Evolutionary conservation across 1,140 invertebrate genomes (phyloP), one percentile per base, ranked within the genome.

Genomic region (Stegodyphus mimosarum): DNA sequence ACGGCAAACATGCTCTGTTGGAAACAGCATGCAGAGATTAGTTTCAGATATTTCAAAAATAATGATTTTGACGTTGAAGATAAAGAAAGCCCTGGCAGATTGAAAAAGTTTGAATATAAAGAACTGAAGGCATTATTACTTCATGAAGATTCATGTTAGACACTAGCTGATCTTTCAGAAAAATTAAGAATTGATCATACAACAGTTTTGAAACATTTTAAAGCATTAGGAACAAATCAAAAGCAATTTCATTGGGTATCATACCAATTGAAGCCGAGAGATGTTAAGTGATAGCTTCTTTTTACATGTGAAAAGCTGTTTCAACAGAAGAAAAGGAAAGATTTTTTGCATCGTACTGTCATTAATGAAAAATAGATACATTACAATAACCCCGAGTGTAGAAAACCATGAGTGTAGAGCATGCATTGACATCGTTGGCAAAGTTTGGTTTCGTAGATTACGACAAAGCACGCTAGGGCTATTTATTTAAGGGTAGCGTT

Each of bases 241-340:
- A 60, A 60, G 5, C 1, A 60, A 60, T 11, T 9, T 60, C 55
- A 60, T 60, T 2, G 55, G 69, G 48, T 18, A 33, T 5, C 48
- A 33, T 70, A 70, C 69, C 69, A 70, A 11, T 70, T 70, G 6
- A 70, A 70, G n/a, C 69, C 18, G 69, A 70, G 69, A 70, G 69
- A 52, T 49, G 33, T 70, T 49, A 33, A 70, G 33, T 1, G 33
- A 49, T 33, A 7, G 69, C 18, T 2, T 70, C 33, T 70, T 18
- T 70, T 49, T 15, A 33, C 18, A 7, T 70, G 69, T 70, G 69
- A 70, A n/a, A n/a, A n/a, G n/a, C n/a, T n/a, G n/a, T n/a, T n/a
- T n/a, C n/a, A n/a, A 70, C 18, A 70, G 7, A 0, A 33, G 69
- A 33, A 33, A 33, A 33, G 33, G 33, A 33, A 33, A 33, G 33